Conservation (phyloP, 2,113 vertebrate species). For the Laterallus jamaicensis region DNA sequence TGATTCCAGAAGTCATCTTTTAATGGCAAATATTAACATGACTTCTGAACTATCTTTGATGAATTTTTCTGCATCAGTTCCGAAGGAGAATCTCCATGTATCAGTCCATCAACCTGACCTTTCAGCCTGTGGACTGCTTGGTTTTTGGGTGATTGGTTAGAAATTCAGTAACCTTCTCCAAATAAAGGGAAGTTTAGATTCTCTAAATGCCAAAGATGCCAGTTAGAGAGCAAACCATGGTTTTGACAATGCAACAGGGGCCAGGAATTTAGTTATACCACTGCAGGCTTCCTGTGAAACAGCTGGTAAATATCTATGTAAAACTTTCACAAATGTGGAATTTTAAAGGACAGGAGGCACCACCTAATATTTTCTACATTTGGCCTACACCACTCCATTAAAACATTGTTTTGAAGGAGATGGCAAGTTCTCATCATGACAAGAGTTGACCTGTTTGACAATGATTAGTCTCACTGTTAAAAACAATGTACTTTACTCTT, state of each 20-base stretch:
- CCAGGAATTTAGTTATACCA: background rate
- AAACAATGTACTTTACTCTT: background rate
- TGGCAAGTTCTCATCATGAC: background rate
- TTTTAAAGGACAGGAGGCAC: background rate
- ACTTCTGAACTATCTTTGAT: slow-evolving; percentile 57
- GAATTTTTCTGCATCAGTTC: slow-evolving; percentile 35
- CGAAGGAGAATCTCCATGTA: slow-evolving; percentile 22
- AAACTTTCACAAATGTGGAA: background rate
- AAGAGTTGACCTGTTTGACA: background rate
- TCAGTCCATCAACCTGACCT: slow-evolving; percentile 7
- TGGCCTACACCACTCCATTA: background rate
- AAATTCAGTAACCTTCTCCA: background rate
- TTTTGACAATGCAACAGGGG: background rate
- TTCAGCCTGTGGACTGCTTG: slow-evolving; percentile 16
- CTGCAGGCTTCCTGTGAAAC: background rate
- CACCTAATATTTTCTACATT: background rate
- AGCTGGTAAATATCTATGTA: background rate
- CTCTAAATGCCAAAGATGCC: background rate
- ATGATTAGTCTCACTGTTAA: background rate
- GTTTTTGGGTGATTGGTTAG: slow-evolving; percentile 28
- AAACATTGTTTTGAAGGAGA: background rate
- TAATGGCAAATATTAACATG: slow-evolving; percentile 60
- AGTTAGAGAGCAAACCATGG: background rate
- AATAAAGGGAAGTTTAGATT: background rate
- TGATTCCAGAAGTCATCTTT: background rate